Percentiles rank a stretch among this genome's conserved stretches.
These are phyloP conservation scores for Hirtodrosophila cameraria DNA, from an alignment of 2,888 invertebrate species.

Conservation along the genomic window DNA sequence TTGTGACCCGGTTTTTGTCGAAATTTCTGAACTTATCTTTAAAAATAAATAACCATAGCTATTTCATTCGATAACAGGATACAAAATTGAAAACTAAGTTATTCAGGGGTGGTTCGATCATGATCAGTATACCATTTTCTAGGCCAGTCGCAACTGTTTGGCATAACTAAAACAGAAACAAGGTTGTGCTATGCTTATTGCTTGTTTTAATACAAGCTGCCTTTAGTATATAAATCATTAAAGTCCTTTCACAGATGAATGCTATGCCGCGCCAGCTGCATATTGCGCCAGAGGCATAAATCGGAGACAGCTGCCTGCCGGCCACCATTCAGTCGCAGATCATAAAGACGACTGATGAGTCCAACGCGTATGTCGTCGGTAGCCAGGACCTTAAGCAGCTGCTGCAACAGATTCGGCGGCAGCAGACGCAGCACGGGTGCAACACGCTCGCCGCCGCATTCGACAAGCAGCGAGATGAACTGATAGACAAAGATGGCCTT, in stretches of 20 bases:
- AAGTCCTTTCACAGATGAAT: slow-evolving; percentile 75
- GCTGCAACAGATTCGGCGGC: slow-evolving; percentile 91
- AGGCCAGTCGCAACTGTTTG: too few relatives aligned
- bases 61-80: too few relatives aligned
- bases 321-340: slow-evolving; percentile 90
- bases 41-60: too few relatives aligned
- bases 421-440: slow-evolving; percentile 90
- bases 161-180: too few relatives aligned
- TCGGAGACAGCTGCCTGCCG: slow-evolving; percentile 94
- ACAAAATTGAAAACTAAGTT: too few relatives aligned
- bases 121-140: too few relatives aligned
- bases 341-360: slow-evolving; percentile 86
- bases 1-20: slow-evolving; percentile 8
- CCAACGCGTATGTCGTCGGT: slow-evolving; percentile 83
- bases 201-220: too few relatives aligned
- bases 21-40: too few relatives aligned
- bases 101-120: too few relatives aligned
- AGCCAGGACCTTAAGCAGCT: slow-evolving; percentile 88
- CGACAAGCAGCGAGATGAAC: slow-evolving; percentile 90
- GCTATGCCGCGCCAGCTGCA: slow-evolving; percentile 86
- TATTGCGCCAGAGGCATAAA: slow-evolving; percentile 93
- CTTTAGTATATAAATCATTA: slow-evolving; percentile 12
- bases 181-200: too few relatives aligned
- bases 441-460: slow-evolving; percentile 90
- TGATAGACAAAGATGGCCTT: slow-evolving; percentile 93